Conservation (phyloP, 2,888 invertebrate genomes). For the Eupsilia transversa region DNA sequence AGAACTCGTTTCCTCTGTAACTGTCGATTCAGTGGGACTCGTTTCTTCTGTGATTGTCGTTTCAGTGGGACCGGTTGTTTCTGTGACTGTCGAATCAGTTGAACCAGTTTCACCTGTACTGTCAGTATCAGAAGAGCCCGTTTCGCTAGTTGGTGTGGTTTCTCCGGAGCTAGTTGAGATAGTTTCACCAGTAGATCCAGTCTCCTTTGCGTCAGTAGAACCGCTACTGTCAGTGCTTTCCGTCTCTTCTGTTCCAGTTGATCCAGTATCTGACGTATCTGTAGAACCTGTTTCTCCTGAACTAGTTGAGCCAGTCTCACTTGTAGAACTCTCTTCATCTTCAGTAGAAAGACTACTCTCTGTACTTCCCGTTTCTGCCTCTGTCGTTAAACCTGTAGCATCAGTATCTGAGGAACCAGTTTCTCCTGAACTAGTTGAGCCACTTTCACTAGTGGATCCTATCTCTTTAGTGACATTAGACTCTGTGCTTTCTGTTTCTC, state of each 20-base stretch:
- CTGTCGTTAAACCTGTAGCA: conserved; percentile 18
- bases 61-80: conserved; percentile 5
- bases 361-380: conserved; percentile 25
- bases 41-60: conserved; percentile 22
- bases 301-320: conserved; percentile 23
- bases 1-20: conserved; percentile 20
- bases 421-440: conserved; percentile 13
- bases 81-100: conserved; percentile 16
- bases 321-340: background rate
- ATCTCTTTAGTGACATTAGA: conserved; percentile 10
- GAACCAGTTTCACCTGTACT: conserved; percentile 15
- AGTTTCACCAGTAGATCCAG: conserved; percentile 25
- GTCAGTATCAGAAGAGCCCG: conserved; percentile 5
- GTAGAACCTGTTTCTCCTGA: conserved; percentile 16
- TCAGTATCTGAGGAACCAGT: conserved; percentile 27
- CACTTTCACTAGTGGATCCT: conserved; percentile 28
- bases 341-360: conserved; percentile 31
- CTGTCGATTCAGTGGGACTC: conserved; percentile 15
- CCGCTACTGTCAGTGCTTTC: conserved; percentile 28
- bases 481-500: conserved; percentile 14
- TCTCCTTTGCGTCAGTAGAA: conserved; percentile 11
- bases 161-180: conserved; percentile 18
- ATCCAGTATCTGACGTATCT: conserved; percentile 18
- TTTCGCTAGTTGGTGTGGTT: conserved; percentile 9
- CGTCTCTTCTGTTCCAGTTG: conserved; percentile 1